phyloP scores from a whole-genome alignment of 2,888 invertebrate genomes.

The Cremastinae sp. region DNA sequence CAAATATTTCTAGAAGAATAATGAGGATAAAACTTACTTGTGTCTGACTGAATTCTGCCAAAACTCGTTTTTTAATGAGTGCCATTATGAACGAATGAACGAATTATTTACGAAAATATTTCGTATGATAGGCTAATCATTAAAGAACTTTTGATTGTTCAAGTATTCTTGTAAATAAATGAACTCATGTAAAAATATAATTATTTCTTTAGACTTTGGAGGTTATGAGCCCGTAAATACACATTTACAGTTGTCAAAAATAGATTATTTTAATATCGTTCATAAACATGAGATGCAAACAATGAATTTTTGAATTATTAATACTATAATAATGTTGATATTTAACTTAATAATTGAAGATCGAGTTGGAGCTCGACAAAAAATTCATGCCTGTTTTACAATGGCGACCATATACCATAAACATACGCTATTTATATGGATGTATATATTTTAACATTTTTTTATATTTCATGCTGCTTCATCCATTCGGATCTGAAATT shows the following conservation, averaged over 20 bases:
- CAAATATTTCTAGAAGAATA: not conserved
- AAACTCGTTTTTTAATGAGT: slow-evolving; percentile 77
- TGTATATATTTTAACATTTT: no score
- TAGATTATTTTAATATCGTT: not conserved
- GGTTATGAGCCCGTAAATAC: slow-evolving; percentile 19
- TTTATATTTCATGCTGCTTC: no score
- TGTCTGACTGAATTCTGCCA: slow-evolving; percentile 77
- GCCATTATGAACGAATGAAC: slow-evolving; percentile 62
- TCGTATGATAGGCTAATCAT: slow-evolving; percentile 2
- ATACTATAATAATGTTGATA: no score
- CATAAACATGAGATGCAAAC: not conserved
- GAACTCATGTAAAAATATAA: slow-evolving; percentile 1
- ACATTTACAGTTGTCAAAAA: not conserved
- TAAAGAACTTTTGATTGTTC: not conserved
- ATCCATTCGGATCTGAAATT: no score
- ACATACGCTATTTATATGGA: no score
- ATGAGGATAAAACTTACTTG: slow-evolving; percentile 68
- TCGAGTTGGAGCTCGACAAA: no score
- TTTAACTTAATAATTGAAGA: no score
- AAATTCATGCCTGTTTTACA: no score
- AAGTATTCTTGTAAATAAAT: not conserved
- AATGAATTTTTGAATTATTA: no score
- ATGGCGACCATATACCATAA: no score
- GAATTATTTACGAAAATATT: not conserved
- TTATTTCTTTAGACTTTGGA: slow-evolving; percentile 6